Percentiles rank a stretch among this genome's conserved stretches.
Conservation (phyloP, 2,797 vertebrate genomes). For the Poecile montanus region DNA sequence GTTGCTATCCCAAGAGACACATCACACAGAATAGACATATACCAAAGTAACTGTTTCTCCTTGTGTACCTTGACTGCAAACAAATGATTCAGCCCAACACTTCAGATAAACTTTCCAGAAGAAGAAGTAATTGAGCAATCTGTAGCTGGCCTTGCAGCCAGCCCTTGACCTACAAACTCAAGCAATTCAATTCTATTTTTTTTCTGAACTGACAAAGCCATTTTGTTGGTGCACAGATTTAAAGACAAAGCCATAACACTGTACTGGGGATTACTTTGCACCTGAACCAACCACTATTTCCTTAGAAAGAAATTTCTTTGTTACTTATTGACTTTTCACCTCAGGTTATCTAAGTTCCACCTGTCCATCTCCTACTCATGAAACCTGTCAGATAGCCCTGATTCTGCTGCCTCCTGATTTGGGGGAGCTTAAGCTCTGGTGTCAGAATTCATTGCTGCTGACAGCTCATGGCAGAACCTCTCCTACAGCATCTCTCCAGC, state of each 20-base stretch:
- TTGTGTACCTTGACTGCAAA: background rate
- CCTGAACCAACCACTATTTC: background rate
- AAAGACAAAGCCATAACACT: background rate
- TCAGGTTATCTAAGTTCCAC: background rate
- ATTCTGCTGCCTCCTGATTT: background rate
- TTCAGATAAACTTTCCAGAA: background rate
- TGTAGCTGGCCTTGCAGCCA: background rate
- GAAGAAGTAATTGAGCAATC: slow-evolving; percentile 20
- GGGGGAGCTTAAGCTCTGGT: background rate
- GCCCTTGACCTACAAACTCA: background rate
- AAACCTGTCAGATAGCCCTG: background rate
- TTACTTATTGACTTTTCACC: background rate
- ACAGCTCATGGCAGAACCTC: background rate
- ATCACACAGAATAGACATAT: background rate
- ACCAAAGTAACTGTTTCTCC: background rate
- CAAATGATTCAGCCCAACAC: background rate
- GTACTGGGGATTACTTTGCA: background rate
- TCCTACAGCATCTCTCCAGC: background rate
- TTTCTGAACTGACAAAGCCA: background rate
- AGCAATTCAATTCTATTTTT: background rate
- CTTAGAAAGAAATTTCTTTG: background rate
- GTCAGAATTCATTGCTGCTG: background rate
- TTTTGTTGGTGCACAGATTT: background rate
- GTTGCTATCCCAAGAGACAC: background rate
- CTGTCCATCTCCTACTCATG: background rate